Base-by-base conservation (phyloP, 2,888 invertebrate genomes). In the Drosophila acutilabella region DNA sequence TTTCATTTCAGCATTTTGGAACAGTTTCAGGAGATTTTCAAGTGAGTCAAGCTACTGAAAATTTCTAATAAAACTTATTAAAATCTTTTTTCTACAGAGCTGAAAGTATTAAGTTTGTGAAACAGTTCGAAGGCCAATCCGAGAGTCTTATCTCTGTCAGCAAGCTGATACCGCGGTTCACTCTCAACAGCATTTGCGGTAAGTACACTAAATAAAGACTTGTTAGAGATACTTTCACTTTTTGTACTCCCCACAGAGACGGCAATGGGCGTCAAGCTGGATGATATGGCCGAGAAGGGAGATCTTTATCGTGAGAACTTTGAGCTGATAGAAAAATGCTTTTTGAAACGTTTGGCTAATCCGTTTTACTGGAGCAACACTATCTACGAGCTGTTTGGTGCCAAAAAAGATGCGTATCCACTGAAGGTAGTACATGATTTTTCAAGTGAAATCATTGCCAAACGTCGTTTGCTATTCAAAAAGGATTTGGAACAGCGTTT, bases 1-100 rank as follows among this genome's bases (percentile, higher is more conserved):
- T 91, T 91, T 53, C 91, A 91, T 45, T 91, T 91, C 0, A 91
- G 88, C 61, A 91, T 91, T 50, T 72, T 91, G 33, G 65, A 61
- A 6, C 88, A 90, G 23, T 91, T 91, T 36, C 67, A 73, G 11
- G 90, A 91, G 50, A 82, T 90, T 14, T 91, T 91, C 65, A 90
- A 88, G 91, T 91, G 14, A 36, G 74, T 38, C 8, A 4, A 20
- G 7, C 30, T 8, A 8, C 8, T 8, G 30, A 8, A 30, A 30
- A 8, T 2, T 8, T 8, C 8, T 13, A 13, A n/a, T 4, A 13
- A 2, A 10, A 33, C 8, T 13, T 5, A 42, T 16, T 7, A 42
- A 18, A 23, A 10, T 40, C 18, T 8, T 26, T 18, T 0, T 48
- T 1, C 5, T 1, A 30, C 18, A 91, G 91, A 70, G 71, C 85